phyloP scores from a whole-genome alignment of 2,797 vertebrate genomes.

The Glyptemys insculpta region DNA sequence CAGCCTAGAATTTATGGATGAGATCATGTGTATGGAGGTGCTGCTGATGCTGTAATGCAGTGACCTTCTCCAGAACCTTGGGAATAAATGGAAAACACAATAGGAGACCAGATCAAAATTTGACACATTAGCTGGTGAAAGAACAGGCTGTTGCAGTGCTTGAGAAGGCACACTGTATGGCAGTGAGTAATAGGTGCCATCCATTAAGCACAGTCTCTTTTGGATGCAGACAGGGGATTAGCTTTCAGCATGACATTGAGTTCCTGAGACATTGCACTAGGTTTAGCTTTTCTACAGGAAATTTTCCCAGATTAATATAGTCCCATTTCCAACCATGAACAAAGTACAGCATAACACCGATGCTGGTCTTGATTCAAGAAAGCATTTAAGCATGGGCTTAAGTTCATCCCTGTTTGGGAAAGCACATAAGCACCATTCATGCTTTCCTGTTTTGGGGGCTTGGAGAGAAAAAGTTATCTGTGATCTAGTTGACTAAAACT shows the following conservation, averaged over 20 bases:
- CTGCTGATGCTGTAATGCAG: conserved; percentile 45
- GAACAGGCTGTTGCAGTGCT: conserved; percentile 61
- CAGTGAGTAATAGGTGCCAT: conserved; percentile 67
- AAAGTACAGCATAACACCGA: conserved; percentile 69
- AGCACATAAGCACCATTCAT: conserved; percentile 75
- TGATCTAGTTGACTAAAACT: conserved; percentile 40
- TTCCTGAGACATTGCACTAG: conserved; percentile 70
- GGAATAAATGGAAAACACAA: conserved; percentile 61
- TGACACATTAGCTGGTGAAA: conserved; percentile 54
- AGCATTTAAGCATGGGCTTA: conserved; percentile 62
- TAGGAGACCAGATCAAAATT: conserved; percentile 22
- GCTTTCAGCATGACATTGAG: conserved; percentile 73
- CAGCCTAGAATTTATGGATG: background rate
- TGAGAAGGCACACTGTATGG: conserved; percentile 30
- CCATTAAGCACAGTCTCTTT: conserved; percentile 70
- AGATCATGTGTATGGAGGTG: conserved; percentile 19
- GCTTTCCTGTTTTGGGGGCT: background rate
- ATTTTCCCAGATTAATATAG: conserved; percentile 66
- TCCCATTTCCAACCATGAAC: conserved; percentile 68
- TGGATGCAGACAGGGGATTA: conserved; percentile 63
- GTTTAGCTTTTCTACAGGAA: conserved; percentile 64
- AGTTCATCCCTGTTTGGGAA: conserved; percentile 18
- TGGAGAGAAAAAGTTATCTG: conserved; percentile 60
- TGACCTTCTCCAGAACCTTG: conserved; percentile 65
- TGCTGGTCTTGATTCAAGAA: conserved; percentile 77